Percentiles rank a stretch among this genome's conserved stretches.
Evolutionary conservation across 2,888 invertebrate genomes (phyloP).

Genomic region (Priocnemis perturbator): DNA sequence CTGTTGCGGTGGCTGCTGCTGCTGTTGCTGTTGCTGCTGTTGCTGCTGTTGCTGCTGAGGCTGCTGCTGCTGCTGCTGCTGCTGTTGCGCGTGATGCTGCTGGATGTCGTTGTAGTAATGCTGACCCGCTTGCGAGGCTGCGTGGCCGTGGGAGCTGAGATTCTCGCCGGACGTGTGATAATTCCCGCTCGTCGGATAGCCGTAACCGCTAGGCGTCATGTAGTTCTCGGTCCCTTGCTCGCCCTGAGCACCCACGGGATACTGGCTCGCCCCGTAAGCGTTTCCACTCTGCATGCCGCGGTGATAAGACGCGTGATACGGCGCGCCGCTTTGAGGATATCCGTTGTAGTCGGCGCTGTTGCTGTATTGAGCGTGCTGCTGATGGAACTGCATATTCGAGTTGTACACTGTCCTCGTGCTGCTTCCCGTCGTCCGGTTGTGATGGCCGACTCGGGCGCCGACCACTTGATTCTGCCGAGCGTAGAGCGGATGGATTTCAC

Average conservation of each 20-base stretch:
- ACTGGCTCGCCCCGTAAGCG: constrained; percentile 53
- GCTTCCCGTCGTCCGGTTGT: constrained; percentile 59
- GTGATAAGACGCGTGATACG: constrained; percentile 75
- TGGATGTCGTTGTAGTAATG: constrained; percentile 77
- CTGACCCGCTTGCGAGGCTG: constrained; percentile 71
- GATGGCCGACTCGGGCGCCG: constrained; percentile 61
- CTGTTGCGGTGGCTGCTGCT: constrained; percentile 71
- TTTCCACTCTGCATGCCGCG: constrained; percentile 63
- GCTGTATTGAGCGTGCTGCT: constrained; percentile 76
- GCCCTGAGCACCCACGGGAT: constrained; percentile 45
- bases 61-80: constrained; percentile 74
- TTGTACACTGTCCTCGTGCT: constrained; percentile 71
- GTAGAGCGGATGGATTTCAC: constrained; percentile 69
- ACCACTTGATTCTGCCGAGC: constrained; percentile 62
- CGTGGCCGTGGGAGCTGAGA: constrained; percentile 74
- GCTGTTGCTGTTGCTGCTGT: constrained; percentile 75
- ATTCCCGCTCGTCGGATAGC: constrained; percentile 61
- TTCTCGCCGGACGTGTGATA: constrained; percentile 62
- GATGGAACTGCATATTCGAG: constrained; percentile 74
- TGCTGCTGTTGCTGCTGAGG: constrained; percentile 77
- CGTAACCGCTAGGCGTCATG: constrained; percentile 65
- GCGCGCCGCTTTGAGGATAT: constrained; percentile 76
- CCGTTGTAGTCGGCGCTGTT: constrained; percentile 75
- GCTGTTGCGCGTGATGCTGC: constrained; percentile 72
- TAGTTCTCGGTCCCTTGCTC: constrained; percentile 65